Evolutionary conservation across 2,888 invertebrate genomes (phyloP), one percentile per base, ranked within the genome.

Genomic region (Macrophya annulata): DNA sequence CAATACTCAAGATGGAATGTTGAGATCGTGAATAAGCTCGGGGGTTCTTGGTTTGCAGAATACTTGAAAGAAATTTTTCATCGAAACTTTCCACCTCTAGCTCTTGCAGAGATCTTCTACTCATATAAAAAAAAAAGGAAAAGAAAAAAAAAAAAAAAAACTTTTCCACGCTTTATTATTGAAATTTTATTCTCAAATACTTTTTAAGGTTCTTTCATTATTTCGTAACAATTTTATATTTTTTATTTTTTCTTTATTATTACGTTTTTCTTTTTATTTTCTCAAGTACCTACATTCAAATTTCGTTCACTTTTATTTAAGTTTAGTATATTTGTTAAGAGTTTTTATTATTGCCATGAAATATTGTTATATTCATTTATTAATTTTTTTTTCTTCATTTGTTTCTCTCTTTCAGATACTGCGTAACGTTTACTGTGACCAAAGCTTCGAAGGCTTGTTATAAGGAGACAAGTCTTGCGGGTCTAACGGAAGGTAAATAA

Each of bases 371-470:
- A 15, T 31, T 51, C 6, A 25, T 21, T 59, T 31, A 83, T 68
- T 12, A 84, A 71, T 79, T 51, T 77, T 12, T 84, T 84, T 51
- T 77, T 12, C 82, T 84, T 83, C 84, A 84, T 86, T 72, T 85
- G 48, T 86, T 85, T 89, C 88, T 88, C 92, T 90, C 86, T 95
- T 96, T 59, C 96, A 98, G 98, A 93, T 98, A 98, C 93, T 98
- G 98, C 93, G 97, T 98, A 4, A 96, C 97, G 91, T 98, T 97
- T 91, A 96, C 97, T 93, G 96, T 98, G 85, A 95, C 96, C 87
- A 98, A 97, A 94, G 96, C 97, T 15, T 96, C 97, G 51, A 97
- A 97, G 91, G 96, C 97, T 9, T 98, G 98, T 93, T 96, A 96
- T 92, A 95, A 96, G 90, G 96, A 97, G 91, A 95, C 96, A 15